Base-by-base conservation (phyloP, 2,888 invertebrate genomes). In the Eupeodes luniger region DNA sequence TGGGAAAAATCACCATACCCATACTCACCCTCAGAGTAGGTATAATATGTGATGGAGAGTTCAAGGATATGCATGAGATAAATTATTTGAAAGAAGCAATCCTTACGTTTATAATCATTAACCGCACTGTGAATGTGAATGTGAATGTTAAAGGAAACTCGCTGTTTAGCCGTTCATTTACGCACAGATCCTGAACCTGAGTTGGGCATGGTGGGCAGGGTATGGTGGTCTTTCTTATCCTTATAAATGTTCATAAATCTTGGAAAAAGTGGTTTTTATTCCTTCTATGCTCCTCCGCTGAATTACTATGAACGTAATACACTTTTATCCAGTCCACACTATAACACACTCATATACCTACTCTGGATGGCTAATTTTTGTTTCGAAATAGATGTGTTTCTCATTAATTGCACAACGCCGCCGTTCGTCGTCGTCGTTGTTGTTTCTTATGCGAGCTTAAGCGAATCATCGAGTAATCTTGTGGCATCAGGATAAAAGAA, bases 171-270 rank as follows among this genome's bases (percentile, higher is more conserved):
- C 81, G 81, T 88, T 88, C 85, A 88, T 88, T 88, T 88, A 88
- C 85, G 88, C 88, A 88, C 27, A 40, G 57, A 5, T n/a, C 12
- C 40, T 40, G 6, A 40, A 9, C 40, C 40, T 40, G 40, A 40
- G 6, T 0, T 19, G 55, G 44, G 55, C 19, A 27, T 40, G 74
- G 74, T 19, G 19, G 19, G 19, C 19, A 19, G 19, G 44, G 55
- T 14, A 27, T 40, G 74, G 74, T 27, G 27, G 53, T 70, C 34
- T 72, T 70, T 69, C 81, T 84, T 88, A 88, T 88, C 85, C 88
- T 88, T 88, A 64, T 51, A 85, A 82, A 88, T 64, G 85, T 88
- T 85, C 88, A 88, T 88, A 88, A 88, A 88, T 88, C 88, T 88
- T n/a, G 75, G 75, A 75, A 66, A 83, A 88, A 88, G 85, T 85